phyloP scores from a whole-genome alignment of 2,888 invertebrate species.

The Cryptus armator region DNA sequence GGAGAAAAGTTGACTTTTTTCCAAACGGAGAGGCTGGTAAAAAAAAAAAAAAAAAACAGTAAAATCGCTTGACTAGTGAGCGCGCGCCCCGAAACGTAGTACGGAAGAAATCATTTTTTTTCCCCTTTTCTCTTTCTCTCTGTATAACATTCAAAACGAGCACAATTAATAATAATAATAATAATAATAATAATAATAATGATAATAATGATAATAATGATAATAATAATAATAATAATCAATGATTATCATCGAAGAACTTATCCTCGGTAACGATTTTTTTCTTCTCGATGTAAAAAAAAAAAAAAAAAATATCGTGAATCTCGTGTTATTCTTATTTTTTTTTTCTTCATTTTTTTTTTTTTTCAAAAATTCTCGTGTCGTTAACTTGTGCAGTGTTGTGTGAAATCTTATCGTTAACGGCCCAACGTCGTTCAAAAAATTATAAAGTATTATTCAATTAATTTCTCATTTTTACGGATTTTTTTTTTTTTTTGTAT shows the following conservation, averaged over 20 bases:
- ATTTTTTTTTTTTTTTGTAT: slow-evolving; percentile 29
- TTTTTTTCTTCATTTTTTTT: slow-evolving; percentile 12
- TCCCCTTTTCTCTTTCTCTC: slow-evolving; percentile 30
- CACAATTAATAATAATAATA: slow-evolving; percentile 44
- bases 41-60: slow-evolving; percentile 77
- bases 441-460: slow-evolving; percentile 63
- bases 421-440: slow-evolving; percentile 43
- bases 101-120: slow-evolving; percentile 70
- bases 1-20: slow-evolving; percentile 38
- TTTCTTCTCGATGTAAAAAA: neutral
- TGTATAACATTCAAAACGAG: slow-evolving; percentile 58
- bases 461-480: slow-evolving; percentile 60
- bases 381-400: slow-evolving; percentile 69
- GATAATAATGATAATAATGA: slow-evolving; percentile 17
- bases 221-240: neutral
- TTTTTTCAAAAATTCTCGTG: slow-evolving; percentile 4
- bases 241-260: slow-evolving; percentile 41
- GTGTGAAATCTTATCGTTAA: slow-evolving; percentile 53
- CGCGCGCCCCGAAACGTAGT: slow-evolving; percentile 81
- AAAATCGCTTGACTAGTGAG: slow-evolving; percentile 85
- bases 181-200: neutral
- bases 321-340: slow-evolving; percentile 37
- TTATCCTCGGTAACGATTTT: slow-evolving; percentile 36
- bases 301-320: neutral
- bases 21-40: slow-evolving; percentile 63